Base-by-base conservation (phyloP, 2,113 vertebrate species). In the Tychaedon coryphoeus region DNA sequence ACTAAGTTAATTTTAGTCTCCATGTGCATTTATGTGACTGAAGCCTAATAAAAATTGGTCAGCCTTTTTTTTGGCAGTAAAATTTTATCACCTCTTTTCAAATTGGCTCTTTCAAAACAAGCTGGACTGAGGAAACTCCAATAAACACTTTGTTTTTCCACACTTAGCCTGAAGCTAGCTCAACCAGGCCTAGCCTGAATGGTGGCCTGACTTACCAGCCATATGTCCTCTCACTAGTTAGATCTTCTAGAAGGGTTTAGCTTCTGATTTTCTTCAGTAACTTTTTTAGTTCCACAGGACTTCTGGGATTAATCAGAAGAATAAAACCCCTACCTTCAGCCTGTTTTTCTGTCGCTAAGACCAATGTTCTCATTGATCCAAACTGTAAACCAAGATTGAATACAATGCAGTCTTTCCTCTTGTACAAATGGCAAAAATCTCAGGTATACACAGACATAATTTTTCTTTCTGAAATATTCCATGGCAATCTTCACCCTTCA, bases 381-480 rank as follows among this genome's bases (percentile, higher is more conserved):
- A 88, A 60, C 40, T 19, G 45, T 69, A 89, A 90, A 75, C 15
- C 33, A 58, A 23, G 7, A 22, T 58, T 75, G 85, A 92, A 88
- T 71, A 79, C 17, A 78, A 62, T 23, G 26, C 56, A 90, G 11
- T 33, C 19, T 88, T 77, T 64, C 3, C 38, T 11, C 9, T 13
- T 45, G 6, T 50, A 71, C 5, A 71, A 78, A 88, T 67, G 17
- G 64, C 14, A 57, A 47, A 93, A 88, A 61, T 2, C 22, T 69
- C 26, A 38, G 53, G 53, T 51, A 88, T 71, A 69, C 66, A 67
- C 19, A 91, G 57, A 38, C n/a, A 40, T 60, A 1, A 60, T 80
- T 89, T 73, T 80, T 92, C 53, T 83, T 76, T 80, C 62, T 89
- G 84, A 94, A 94, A 69, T 79, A 76, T 80, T 76, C 36, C 29